These are phyloP conservation scores for Elaphurus davidianus DNA, from an alignment of 2,113 vertebrate genomes.

Conservation along the genomic window DNA sequence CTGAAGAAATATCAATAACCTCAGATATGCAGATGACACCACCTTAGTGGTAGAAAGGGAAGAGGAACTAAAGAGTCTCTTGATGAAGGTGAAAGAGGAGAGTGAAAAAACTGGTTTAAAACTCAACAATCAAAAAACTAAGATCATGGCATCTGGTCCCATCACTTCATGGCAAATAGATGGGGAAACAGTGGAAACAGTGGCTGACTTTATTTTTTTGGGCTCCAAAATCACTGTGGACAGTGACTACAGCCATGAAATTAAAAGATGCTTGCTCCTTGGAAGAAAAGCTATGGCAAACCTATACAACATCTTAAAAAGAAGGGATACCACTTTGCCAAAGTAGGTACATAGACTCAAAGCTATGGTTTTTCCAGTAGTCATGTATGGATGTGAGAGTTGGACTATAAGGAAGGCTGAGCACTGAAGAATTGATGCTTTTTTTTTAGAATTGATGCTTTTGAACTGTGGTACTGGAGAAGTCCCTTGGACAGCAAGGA, in stretches of 20 bases:
- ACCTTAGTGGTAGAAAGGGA: background rate
- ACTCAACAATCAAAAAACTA: background rate
- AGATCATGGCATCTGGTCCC: background rate
- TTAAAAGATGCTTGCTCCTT: background rate
- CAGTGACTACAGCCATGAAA: background rate
- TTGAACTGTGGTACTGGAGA: background rate
- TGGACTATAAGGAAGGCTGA: background rate
- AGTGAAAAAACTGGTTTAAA: background rate
- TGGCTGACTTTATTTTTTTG: background rate
- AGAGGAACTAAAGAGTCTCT: background rate
- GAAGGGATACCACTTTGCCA: background rate
- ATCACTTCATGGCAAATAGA: background rate
- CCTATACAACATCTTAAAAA: background rate
- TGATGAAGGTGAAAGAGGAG: background rate
- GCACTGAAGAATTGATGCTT: background rate
- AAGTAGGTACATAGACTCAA: background rate
- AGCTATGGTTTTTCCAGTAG: background rate
- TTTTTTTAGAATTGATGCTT: background rate
- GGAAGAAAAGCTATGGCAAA: background rate
- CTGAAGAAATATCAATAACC: background rate
- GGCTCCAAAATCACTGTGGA: background rate
- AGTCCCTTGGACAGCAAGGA: background rate
- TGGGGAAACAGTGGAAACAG: background rate
- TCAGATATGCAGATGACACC: background rate
- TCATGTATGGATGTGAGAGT: background rate